Evolutionary conservation across 2,888 invertebrate genomes (phyloP), one percentile per base, ranked within the genome.

Genomic region (Orthonychiurus folsomi): DNA sequence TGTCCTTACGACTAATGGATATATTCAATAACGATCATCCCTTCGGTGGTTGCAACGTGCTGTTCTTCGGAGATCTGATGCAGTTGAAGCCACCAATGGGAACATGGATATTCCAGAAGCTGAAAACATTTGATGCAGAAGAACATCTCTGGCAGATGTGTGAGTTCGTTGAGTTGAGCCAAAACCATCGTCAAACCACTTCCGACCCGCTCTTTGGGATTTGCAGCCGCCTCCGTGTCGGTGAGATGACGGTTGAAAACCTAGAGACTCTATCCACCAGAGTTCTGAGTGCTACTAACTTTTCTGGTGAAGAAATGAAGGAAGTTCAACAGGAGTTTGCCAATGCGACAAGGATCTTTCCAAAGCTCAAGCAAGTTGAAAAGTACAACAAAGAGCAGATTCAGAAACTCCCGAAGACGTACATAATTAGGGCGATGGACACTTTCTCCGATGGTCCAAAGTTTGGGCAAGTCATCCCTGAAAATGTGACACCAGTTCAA

Each of bases 21-120:
- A 57, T 57, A 5, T 57, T 57, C 25, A 3, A 20, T 20, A 27
- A 5, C 23, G 26, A 25, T 25, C 12, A 57, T 2, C 57, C 57
- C 3, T 57, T 57, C 25, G 57, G 28, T n/a, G 57, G 57, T 2
- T 18, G 20, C 9, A 27, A 9, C 15, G 28, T 57, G 2, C 23
- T 57, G 18, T 3, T 25, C 3, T 57, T 3, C 28, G 20, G 18
- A 57, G 57, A 57, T 25, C 47, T 57, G n/a, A 9, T 57, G 9
- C 57, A 57, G n/a, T 18, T 57, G 23, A 57, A 57, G n/a, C 57
- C 57, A 3, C 27, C 28, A 9, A 21, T 26, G n/a, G 57, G 57
- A 3, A 5, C 2, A 5, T 57, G 28, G 26, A 21, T 57, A 20
- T 57, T 57, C 28, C 18, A 57, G 24, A 25, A n/a, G 3, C 57